Conservation (phyloP, 2,888 invertebrate genomes). For the Caenorhabditis drosophilae region DNA sequence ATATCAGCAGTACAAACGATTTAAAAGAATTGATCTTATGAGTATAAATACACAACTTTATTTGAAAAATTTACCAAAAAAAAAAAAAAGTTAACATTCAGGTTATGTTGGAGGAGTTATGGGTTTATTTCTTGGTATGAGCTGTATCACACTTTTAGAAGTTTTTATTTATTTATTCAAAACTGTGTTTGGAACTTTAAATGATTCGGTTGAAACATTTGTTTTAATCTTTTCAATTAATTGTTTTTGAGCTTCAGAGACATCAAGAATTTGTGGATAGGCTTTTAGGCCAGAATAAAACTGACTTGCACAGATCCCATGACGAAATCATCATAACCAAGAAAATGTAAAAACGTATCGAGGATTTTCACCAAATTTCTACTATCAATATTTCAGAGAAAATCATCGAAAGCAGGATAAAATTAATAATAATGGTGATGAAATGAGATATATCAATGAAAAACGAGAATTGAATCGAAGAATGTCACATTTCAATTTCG, state of each 20-base stretch:
- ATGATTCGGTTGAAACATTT: conserved; percentile 20
- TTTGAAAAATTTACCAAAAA: too few species aligned
- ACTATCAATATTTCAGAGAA: neutral
- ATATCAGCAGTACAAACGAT: conserved; percentile 35
- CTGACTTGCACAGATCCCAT: conserved; percentile 25
- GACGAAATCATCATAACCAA: conserved; percentile 46
- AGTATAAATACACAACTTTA: conserved; percentile 28
- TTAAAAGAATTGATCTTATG: conserved; percentile 51
- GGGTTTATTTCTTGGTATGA: conserved; percentile 61
- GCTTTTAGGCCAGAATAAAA: conserved; percentile 9
- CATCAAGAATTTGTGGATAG: conserved; percentile 35
- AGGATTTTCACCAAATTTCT: too few species aligned
- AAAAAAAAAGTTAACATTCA: conserved; percentile 4
- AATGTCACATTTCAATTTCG: neutral
- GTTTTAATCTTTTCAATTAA: neutral
- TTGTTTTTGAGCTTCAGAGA: conserved; percentile 11
- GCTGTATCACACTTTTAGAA: conserved; percentile 55
- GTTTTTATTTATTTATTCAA: conserved; percentile 57
- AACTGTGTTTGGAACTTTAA: conserved; percentile 53
- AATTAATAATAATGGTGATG: neutral
- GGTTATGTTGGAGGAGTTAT: conserved; percentile 56
- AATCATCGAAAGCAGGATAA: neutral
- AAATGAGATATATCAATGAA: too few species aligned
- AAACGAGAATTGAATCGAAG: neutral
- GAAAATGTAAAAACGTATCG: conserved; percentile 22